phyloP scores from a whole-genome alignment of 2,888 invertebrate species.

The Anaspis maculata region DNA sequence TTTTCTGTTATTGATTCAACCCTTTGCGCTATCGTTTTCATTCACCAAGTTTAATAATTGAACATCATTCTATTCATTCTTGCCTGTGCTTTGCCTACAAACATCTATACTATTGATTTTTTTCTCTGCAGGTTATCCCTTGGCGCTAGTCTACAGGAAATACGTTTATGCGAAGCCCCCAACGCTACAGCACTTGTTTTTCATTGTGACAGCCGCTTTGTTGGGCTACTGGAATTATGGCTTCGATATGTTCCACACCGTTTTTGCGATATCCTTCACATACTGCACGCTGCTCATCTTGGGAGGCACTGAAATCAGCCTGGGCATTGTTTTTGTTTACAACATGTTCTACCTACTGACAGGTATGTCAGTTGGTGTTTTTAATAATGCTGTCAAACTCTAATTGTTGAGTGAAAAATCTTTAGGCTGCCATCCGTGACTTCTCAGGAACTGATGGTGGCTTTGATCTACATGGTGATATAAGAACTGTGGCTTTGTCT shows the following conservation, averaged over 20 bases:
- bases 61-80: neutral
- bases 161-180: slow-evolving; percentile 49
- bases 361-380: no score
- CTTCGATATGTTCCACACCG: slow-evolving; percentile 63
- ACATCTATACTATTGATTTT: slow-evolving; percentile 10
- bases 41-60: neutral
- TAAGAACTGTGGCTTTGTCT: no score
- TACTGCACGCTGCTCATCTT: slow-evolving; percentile 57
- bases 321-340: slow-evolving; percentile 65
- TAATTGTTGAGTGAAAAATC: no score
- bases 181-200: slow-evolving; percentile 62
- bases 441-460: neutral
- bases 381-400: no score
- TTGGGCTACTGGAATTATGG: slow-evolving; percentile 85
- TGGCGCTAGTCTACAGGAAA: slow-evolving; percentile 57
- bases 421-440: neutral
- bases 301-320: slow-evolving; percentile 57
- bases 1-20: no score
- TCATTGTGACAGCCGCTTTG: slow-evolving; percentile 60
- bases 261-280: slow-evolving; percentile 62
- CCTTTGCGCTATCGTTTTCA: no score
- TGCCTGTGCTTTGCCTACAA: slow-evolving; percentile 3
- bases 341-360: slow-evolving; percentile 71
- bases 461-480: neutral
- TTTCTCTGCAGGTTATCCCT: slow-evolving; percentile 59